These are phyloP conservation scores for Calameuta pallipes DNA, from an alignment of 2,888 invertebrate genomes.

Conservation along the genomic window DNA sequence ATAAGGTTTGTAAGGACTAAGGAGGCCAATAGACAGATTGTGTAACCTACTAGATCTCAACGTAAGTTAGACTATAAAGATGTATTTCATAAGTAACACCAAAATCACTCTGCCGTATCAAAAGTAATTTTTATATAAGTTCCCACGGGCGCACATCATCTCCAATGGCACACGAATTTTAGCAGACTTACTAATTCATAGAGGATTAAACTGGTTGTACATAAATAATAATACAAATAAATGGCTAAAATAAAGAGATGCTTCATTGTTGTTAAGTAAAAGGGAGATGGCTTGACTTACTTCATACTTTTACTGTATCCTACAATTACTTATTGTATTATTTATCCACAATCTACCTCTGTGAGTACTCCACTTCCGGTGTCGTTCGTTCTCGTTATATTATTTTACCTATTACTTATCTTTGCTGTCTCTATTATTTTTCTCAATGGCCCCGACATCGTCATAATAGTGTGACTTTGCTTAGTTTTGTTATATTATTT, in stretches of 20 bases:
- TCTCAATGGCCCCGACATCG: neutral
- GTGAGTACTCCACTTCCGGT: neutral
- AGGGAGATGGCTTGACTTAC: slow-evolving; percentile 39
- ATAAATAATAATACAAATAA: slow-evolving; percentile 61
- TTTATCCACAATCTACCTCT: neutral
- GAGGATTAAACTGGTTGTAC: slow-evolving; percentile 55
- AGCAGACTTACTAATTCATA: slow-evolving; percentile 35
- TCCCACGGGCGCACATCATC: slow-evolving; percentile 62
- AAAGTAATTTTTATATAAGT: slow-evolving; percentile 64
- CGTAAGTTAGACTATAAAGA: slow-evolving; percentile 47
- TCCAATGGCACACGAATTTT: slow-evolving; percentile 60
- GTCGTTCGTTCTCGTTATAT: neutral
- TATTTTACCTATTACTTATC: neutral
- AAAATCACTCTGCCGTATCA: slow-evolving; percentile 61
- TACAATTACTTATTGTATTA: neutral
- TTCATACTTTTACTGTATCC: neutral
- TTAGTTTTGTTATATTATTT: neutral
- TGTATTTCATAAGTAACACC: slow-evolving; percentile 62
- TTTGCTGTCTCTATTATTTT: neutral
- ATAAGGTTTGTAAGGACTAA: slow-evolving; percentile 61
- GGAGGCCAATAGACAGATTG: slow-evolving; percentile 54
- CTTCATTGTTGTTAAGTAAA: slow-evolving; percentile 62
- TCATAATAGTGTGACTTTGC: neutral
- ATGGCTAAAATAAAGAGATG: slow-evolving; percentile 54
- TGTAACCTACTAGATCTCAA: slow-evolving; percentile 64